phyloP scores from a whole-genome alignment of 2,888 invertebrate species.

The Andrena bicolor region DNA sequence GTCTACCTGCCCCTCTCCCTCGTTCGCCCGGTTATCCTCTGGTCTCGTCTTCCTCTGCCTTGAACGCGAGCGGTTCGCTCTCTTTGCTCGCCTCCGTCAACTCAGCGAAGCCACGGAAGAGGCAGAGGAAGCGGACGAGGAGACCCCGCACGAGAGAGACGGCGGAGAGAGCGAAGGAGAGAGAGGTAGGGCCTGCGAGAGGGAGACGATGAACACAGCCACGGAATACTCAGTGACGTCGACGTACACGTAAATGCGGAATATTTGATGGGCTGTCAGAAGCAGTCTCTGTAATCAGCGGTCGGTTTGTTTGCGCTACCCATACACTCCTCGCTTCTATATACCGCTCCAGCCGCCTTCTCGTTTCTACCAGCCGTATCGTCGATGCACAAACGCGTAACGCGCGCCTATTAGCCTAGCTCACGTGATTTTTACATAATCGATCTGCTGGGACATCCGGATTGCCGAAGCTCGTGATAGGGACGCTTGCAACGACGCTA shows the following conservation, averaged over 20 bases:
- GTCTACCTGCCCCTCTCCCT: slow-evolving; percentile 24
- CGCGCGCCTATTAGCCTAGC: slow-evolving; percentile 13
- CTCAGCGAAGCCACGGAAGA: slow-evolving; percentile 75
- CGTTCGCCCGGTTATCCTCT: slow-evolving; percentile 31
- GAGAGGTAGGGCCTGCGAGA: slow-evolving; percentile 41
- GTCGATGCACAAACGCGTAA: slow-evolving; percentile 14
- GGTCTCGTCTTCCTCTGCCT: slow-evolving; percentile 14
- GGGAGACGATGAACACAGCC: slow-evolving; percentile 76
- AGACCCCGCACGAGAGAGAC: slow-evolving; percentile 43
- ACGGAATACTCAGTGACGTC: slow-evolving; percentile 82
- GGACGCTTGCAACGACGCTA: not conserved
- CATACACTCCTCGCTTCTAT: slow-evolving; percentile 71
- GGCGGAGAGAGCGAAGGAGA: slow-evolving; percentile 45
- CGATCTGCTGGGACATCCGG: slow-evolving; percentile 6
- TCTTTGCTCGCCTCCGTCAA: slow-evolving; percentile 57
- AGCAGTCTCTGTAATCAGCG: slow-evolving; percentile 84
- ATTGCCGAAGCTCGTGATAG: not conserved
- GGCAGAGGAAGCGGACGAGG: slow-evolving; percentile 56
- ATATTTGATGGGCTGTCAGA: slow-evolving; percentile 84
- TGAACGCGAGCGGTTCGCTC: slow-evolving; percentile 8
- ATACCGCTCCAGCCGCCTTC: slow-evolving; percentile 60
- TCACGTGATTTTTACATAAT: slow-evolving; percentile 28
- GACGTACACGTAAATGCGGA: slow-evolving; percentile 83
- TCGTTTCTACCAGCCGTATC: slow-evolving; percentile 36
- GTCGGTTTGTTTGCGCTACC: slow-evolving; percentile 83